These are phyloP conservation scores for Aphrophora alni DNA, from an alignment of 2,888 invertebrate genomes.

Conservation along the genomic window DNA sequence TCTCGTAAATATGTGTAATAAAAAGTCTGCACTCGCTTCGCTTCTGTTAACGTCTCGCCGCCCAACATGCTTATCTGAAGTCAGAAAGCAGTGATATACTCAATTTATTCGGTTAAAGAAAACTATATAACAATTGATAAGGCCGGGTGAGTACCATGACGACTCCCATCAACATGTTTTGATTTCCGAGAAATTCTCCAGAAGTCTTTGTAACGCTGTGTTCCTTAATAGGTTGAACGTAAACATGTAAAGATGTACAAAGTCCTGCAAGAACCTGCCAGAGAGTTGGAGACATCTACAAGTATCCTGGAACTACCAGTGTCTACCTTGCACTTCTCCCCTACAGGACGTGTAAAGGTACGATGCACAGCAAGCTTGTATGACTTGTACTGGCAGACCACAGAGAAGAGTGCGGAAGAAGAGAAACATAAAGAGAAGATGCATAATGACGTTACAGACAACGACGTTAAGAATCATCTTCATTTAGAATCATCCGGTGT, in stretches of 20 bases:
- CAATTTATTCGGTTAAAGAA: too few relatives aligned
- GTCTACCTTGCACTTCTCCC: slow-evolving; percentile 23
- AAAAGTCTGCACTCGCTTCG: too few relatives aligned
- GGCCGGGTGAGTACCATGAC: too few relatives aligned
- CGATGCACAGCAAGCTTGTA: slow-evolving; percentile 70
- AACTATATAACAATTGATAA: too few relatives aligned
- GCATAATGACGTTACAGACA: background rate
- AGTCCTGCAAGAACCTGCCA: slow-evolving; percentile 8
- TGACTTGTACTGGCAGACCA: slow-evolving; percentile 70
- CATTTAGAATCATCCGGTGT: background rate
- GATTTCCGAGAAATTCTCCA: too few relatives aligned
- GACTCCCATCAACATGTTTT: too few relatives aligned
- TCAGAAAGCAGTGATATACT: too few relatives aligned
- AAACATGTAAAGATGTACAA: slow-evolving; percentile 37
- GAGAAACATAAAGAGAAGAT: slow-evolving; percentile 52
- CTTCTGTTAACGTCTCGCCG: too few relatives aligned
- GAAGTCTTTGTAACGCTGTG: too few relatives aligned
- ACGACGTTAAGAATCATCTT: background rate
- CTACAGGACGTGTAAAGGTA: slow-evolving; percentile 28
- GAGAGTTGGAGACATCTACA: slow-evolving; percentile 34
- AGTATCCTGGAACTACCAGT: slow-evolving; percentile 34
- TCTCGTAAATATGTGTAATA: too few relatives aligned
- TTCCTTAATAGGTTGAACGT: slow-evolving; percentile 20
- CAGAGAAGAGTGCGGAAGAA: slow-evolving; percentile 69
- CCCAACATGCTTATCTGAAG: too few relatives aligned